A percentile compares a stretch with the other conserved stretches of the same genome.
These are phyloP conservation scores for Diaphora mendica DNA, from an alignment of 2,888 invertebrate genomes.

Conservation along the genomic window DNA sequence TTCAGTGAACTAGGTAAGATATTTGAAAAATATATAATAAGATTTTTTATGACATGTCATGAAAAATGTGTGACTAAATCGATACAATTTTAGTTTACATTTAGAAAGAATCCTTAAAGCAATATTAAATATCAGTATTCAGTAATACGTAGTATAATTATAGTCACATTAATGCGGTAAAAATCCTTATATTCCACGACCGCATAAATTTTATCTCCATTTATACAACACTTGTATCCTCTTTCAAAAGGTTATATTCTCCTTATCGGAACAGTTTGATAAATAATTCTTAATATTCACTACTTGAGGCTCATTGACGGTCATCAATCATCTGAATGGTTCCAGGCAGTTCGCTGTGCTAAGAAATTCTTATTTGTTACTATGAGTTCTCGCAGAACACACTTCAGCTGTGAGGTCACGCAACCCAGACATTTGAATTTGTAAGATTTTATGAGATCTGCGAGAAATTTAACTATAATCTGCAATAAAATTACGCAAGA, in stretches of 20 bases:
- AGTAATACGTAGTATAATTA: background rate
- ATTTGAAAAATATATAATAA: background rate
- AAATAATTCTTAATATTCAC: constrained; percentile 71
- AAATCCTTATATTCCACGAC: constrained; percentile 1
- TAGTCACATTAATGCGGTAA: background rate
- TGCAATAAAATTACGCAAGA: background rate
- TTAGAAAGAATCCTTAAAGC: background rate
- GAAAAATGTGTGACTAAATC: background rate
- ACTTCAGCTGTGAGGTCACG: background rate
- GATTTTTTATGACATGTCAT: no score
- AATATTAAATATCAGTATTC: background rate
- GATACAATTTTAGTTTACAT: background rate
- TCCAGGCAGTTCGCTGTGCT: constrained; percentile 49
- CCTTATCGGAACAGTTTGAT: constrained; percentile 57
- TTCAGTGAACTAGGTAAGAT: background rate
- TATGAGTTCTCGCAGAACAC: constrained; percentile 16
- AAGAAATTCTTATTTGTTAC: constrained; percentile 50
- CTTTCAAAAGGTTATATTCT: constrained; percentile 49
- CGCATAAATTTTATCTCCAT: constrained; percentile 5
- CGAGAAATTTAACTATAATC: background rate
- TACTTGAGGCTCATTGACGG: constrained; percentile 62
- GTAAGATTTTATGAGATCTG: background rate
- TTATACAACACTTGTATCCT: constrained; percentile 30
- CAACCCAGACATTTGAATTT: background rate
- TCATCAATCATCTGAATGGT: constrained; percentile 68